These are phyloP conservation scores for Pantala flavescens DNA, from an alignment of 1,140 invertebrate genomes.

Conservation along the genomic window DNA sequence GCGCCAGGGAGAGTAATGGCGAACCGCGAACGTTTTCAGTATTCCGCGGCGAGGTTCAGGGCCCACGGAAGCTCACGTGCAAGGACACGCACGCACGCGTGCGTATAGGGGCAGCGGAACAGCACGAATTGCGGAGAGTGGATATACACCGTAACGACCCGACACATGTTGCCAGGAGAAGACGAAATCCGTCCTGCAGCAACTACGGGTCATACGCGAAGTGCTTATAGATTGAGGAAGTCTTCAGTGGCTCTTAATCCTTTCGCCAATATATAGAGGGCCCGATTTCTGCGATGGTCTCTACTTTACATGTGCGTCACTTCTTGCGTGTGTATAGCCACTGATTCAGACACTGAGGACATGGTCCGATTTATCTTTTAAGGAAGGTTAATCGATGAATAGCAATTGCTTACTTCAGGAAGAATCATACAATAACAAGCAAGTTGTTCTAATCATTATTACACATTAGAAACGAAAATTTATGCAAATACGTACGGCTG, in stretches of 20 bases:
- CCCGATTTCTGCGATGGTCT: no score
- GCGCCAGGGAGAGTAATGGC: neutral
- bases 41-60: neutral
- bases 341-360: no score
- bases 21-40: neutral
- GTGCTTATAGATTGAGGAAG: neutral
- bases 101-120: neutral
- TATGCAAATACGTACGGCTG: no score
- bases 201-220: neutral
- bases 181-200: neutral
- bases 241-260: neutral
- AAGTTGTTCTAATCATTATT: no score
- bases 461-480: no score
- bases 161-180: neutral
- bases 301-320: no score
- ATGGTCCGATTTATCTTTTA: no score
- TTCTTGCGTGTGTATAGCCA: no score
- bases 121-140: neutral
- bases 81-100: constrained; percentile 5
- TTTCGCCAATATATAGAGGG: no score
- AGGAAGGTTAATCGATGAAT: no score
- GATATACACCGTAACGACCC: neutral
- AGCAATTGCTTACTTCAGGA: no score
- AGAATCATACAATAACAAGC: no score
- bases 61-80: neutral